Evolutionary conservation across 2,888 invertebrate species (phyloP).

Genomic region (Mythimna loreyi): DNA sequence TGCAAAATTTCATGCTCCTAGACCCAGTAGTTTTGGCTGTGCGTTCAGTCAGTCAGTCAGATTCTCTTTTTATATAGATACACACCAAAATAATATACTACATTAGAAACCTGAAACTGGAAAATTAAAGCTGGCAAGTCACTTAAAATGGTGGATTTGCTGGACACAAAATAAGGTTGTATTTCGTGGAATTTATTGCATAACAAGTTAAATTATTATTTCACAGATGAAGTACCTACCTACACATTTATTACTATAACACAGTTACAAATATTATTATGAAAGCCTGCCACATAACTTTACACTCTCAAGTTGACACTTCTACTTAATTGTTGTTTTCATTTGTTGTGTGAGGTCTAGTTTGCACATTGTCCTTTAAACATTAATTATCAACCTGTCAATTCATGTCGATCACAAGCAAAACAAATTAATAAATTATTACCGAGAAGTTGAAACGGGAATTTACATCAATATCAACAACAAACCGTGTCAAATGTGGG

Average conservation of each 20-base stretch:
- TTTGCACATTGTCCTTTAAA: slow-evolving; percentile 49
- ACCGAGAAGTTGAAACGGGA: slow-evolving; percentile 24
- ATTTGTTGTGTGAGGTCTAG: slow-evolving; percentile 45
- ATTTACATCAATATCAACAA: slow-evolving; percentile 33
- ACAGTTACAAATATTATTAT: slow-evolving; percentile 12
- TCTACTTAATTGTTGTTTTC: slow-evolving; percentile 30
- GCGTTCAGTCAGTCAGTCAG: too few species aligned
- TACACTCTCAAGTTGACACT: slow-evolving; percentile 21
- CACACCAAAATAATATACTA: too few species aligned
- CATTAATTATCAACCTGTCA: slow-evolving; percentile 49
- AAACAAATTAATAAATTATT: slow-evolving; percentile 49
- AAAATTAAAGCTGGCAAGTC: too few species aligned
- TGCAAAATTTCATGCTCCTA: too few species aligned
- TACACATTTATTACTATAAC: neutral
- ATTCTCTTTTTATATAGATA: too few species aligned
- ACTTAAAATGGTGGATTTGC: too few species aligned
- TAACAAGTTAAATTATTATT: too few species aligned
- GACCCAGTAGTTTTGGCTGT: too few species aligned
- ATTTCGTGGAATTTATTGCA: too few species aligned
- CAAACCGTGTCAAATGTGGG: slow-evolving; percentile 22
- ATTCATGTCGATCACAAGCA: slow-evolving; percentile 39
- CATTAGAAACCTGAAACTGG: too few species aligned
- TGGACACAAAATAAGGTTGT: too few species aligned
- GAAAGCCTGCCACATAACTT: slow-evolving; percentile 23
- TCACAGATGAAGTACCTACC: too few species aligned